These are phyloP conservation scores for Apamea crenata DNA, from an alignment of 2,888 invertebrate species.

Conservation along the genomic window DNA sequence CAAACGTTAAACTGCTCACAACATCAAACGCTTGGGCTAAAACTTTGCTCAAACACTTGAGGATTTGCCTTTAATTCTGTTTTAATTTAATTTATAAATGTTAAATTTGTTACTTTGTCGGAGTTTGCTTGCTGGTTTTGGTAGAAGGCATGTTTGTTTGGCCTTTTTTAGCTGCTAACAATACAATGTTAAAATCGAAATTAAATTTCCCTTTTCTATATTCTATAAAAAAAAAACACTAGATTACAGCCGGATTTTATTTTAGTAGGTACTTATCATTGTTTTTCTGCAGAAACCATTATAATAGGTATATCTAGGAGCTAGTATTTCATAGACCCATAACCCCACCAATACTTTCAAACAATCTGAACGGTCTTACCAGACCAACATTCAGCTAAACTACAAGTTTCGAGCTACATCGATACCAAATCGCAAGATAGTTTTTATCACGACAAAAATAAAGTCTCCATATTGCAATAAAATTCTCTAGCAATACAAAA, in stretches of 20 bases:
- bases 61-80: slow-evolving; percentile 41
- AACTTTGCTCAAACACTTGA: slow-evolving; percentile 49
- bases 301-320: background rate
- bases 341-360: background rate
- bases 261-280: background rate
- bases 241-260: background rate
- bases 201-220: background rate
- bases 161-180: background rate
- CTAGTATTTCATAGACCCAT: background rate
- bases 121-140: background rate
- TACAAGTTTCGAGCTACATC: background rate
- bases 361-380: background rate
- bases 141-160: background rate
- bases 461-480: background rate
- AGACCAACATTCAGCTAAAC: background rate
- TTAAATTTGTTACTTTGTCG: slow-evolving; percentile 34
- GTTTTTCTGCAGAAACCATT: background rate
- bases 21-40: slow-evolving; percentile 56
- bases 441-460: background rate
- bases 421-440: background rate
- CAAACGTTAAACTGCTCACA: slow-evolving; percentile 34
- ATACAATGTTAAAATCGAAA: slow-evolving; percentile 3
- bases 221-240: background rate
- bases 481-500: slow-evolving; percentile 1
- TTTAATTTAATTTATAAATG: slow-evolving; percentile 44